Percentiles rank a stretch among this genome's conserved stretches.
phyloP scores from a whole-genome alignment of 1,140 invertebrate species.

The Ooceraea biroi region DNA sequence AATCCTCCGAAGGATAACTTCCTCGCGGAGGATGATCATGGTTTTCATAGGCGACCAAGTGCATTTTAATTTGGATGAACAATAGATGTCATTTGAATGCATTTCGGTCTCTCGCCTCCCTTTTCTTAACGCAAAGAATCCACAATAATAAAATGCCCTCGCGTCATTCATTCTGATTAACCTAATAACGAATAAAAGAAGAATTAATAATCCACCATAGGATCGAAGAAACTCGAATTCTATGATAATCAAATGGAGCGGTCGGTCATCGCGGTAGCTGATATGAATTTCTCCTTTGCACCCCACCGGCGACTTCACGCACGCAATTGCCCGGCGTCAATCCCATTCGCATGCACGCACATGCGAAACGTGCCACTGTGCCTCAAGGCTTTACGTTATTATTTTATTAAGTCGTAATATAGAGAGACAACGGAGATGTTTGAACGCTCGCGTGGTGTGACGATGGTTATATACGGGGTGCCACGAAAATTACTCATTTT shows the following conservation, averaged over 20 bases:
- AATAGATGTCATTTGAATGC: not conserved
- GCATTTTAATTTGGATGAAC: conserved; percentile 18
- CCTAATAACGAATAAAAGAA: conserved; percentile 42
- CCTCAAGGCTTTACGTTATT: conserved; percentile 76
- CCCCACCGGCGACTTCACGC: conserved; percentile 6
- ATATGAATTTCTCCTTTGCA: conserved; percentile 46
- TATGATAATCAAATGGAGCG: conserved; percentile 84
- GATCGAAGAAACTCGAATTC: conserved; percentile 84
- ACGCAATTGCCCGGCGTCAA: conserved; percentile 44
- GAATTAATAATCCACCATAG: conserved; percentile 68
- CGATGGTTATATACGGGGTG: not conserved
- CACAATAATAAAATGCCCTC: conserved; percentile 36
- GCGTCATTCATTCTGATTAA: conserved; percentile 16
- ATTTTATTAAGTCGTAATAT: conserved; percentile 84
- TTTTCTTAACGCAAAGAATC: not conserved
- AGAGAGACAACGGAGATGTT: conserved; percentile 79
- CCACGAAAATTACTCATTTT: not conserved
- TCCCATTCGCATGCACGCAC: conserved; percentile 40
- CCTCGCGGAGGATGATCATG: conserved; percentile 9
- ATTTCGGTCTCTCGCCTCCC: not conserved
- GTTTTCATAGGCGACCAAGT: not conserved
- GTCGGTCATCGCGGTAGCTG: conserved; percentile 28
- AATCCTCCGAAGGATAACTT: not conserved
- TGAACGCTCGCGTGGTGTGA: conserved; percentile 69
- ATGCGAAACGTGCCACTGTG: conserved; percentile 55